Conservation (phyloP, 2,113 vertebrate genomes). For the Urocitellus parryii region DNA sequence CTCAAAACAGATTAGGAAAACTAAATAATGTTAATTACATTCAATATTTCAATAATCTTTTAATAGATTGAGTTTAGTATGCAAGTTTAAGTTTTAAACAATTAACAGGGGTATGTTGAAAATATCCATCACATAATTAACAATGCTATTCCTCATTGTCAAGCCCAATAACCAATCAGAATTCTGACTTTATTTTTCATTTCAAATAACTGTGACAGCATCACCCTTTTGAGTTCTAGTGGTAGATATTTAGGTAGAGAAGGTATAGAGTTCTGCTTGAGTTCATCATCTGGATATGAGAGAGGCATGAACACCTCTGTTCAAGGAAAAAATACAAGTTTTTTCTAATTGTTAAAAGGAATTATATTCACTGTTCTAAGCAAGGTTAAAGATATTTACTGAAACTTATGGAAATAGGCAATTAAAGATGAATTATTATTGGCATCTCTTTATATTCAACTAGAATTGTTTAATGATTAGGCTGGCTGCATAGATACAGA, state of each 20-base stretch:
- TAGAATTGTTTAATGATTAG: conserved; percentile 12
- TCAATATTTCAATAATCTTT: conserved; percentile 43
- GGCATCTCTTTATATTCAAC: neutral
- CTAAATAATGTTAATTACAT: conserved; percentile 20
- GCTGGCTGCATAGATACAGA: neutral
- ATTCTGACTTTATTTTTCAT: conserved; percentile 51
- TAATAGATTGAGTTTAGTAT: conserved; percentile 33
- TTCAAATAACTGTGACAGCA: conserved; percentile 32
- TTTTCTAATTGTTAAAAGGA: neutral
- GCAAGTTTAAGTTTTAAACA: conserved; percentile 6
- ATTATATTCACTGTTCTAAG: neutral
- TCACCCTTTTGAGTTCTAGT: neutral
- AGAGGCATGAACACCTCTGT: neutral
- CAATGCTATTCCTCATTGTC: conserved; percentile 6
- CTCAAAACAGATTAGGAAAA: conserved; percentile 23
- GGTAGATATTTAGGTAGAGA: neutral
- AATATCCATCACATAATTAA: neutral
- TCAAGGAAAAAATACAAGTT: neutral
- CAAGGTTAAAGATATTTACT: neutral
- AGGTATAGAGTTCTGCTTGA: neutral
- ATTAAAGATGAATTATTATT: neutral
- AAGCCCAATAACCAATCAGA: conserved; percentile 12
- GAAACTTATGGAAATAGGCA: neutral
- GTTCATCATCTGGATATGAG: neutral
- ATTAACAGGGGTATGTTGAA: neutral